Evolutionary conservation across 2,888 invertebrate genomes (phyloP).

Genomic region (Ornithoptera priamus): DNA sequence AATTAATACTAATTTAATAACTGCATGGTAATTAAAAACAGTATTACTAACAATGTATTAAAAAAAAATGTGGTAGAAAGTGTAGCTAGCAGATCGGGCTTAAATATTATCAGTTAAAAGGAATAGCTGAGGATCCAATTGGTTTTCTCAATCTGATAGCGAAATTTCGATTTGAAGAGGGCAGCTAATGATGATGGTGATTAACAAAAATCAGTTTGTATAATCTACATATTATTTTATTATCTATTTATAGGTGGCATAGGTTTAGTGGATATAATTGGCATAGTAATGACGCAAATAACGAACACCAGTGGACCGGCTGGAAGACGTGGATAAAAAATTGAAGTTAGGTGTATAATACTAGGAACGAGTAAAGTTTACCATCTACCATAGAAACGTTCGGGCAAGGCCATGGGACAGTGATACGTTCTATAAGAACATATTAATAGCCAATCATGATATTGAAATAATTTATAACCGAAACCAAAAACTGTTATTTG

Average conservation of each 20-base stretch:
- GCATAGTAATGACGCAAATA: constrained; percentile 43
- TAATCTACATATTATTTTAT: not conserved
- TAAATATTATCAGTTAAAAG: too few relatives aligned
- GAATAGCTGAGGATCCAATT: too few relatives aligned
- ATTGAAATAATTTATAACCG: not conserved
- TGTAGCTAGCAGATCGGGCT: too few relatives aligned
- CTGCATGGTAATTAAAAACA: not conserved
- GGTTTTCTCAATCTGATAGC: too few relatives aligned
- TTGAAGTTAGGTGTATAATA: constrained; percentile 32
- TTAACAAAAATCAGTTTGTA: not conserved
- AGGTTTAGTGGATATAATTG: constrained; percentile 40
- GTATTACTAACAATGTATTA: not conserved
- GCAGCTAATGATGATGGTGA: too few relatives aligned
- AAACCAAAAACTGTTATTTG: not conserved
- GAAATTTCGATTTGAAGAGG: too few relatives aligned
- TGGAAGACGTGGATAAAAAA: constrained; percentile 56
- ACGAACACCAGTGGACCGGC: constrained; percentile 44
- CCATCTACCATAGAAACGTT: not conserved
- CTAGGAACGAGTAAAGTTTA: constrained; percentile 28
- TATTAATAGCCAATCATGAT: not conserved
- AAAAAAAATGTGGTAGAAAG: too few relatives aligned
- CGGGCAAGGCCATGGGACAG: not conserved
- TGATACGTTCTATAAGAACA: not conserved
- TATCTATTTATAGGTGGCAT: constrained; percentile 13
- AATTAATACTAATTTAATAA: not conserved